Evolutionary conservation across 2,797 vertebrate species (phyloP).

Genomic region (Urophycis tenuis): DNA sequence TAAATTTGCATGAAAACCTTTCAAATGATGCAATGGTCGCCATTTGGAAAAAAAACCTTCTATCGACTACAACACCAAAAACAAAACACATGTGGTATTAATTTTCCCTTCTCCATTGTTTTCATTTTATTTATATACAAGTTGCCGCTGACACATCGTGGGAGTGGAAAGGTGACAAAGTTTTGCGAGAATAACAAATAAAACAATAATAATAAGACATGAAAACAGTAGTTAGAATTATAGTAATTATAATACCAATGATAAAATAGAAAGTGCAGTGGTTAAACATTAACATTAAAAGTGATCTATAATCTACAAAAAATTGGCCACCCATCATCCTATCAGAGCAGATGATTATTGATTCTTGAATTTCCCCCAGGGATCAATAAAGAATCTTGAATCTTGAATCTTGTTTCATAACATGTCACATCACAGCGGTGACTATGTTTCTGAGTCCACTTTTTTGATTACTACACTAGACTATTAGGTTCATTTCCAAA

Average conservation of each 20-base stretch:
- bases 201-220: neutral
- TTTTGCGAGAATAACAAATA: neutral
- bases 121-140: neutral
- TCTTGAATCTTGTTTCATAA: too few relatives aligned
- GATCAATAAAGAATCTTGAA: too few relatives aligned
- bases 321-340: neutral
- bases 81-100: neutral
- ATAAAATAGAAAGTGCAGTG: too few relatives aligned
- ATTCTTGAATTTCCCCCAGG: too few relatives aligned
- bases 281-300: too few relatives aligned
- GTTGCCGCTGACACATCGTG: neutral
- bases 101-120: too few relatives aligned
- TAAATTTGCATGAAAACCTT: neutral
- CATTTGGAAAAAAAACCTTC: neutral
- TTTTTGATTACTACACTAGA: neutral
- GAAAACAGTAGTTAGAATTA: neutral
- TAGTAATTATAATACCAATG: too few relatives aligned
- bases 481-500: too few relatives aligned
- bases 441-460: neutral
- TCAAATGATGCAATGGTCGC: neutral
- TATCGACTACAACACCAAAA: neutral
- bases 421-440: neutral
- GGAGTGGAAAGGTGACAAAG: neutral
- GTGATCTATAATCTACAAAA: too few relatives aligned
- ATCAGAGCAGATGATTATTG: neutral